A percentile compares a stretch with the other conserved stretches of the same genome.
Conservation (phyloP, 2,797 vertebrate species). For the Trachurus trachurus region DNA sequence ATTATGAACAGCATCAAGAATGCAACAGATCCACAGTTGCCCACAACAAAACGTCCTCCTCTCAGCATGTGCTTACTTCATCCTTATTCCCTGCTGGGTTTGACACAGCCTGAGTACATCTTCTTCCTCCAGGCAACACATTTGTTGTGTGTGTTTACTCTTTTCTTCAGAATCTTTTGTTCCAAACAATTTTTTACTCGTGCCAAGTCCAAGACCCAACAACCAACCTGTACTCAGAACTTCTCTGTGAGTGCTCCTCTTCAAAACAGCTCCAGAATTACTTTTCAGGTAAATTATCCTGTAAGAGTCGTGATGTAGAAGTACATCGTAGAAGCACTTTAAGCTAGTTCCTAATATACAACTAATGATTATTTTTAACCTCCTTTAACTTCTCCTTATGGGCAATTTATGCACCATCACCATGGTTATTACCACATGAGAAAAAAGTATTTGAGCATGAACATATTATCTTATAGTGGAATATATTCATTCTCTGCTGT, state of each 20-base stretch:
- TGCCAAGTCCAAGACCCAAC: conserved; percentile 19
- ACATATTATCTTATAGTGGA: not conserved
- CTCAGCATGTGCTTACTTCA: conserved; percentile 41
- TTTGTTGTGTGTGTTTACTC: conserved; percentile 54
- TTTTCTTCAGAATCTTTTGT: conserved; percentile 47
- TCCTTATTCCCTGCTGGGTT: conserved; percentile 47
- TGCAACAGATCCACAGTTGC: conserved; percentile 25
- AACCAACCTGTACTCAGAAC: conserved; percentile 18
- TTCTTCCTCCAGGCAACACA: conserved; percentile 47
- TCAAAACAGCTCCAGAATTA: not conserved
- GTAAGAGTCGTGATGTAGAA: not conserved
- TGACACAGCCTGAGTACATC: conserved; percentile 46
- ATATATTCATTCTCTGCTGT: conserved; percentile 15
- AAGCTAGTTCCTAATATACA: conserved; percentile 6
- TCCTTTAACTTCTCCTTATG: conserved; percentile 18
- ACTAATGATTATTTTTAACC: conserved; percentile 17
- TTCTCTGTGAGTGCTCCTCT: conserved; percentile 1
- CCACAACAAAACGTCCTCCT: conserved; percentile 47
- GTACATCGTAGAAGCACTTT: not conserved
- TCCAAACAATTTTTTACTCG: conserved; percentile 28
- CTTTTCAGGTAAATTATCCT: not conserved
- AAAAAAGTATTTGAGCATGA: conserved; percentile 6
- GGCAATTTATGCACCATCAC: conserved; percentile 16
- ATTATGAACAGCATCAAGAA: conserved; percentile 48
- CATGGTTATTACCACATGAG: not conserved